Evolutionary conservation across 2,113 vertebrate genomes (phyloP).

Genomic region (Regulus satrapa): DNA sequence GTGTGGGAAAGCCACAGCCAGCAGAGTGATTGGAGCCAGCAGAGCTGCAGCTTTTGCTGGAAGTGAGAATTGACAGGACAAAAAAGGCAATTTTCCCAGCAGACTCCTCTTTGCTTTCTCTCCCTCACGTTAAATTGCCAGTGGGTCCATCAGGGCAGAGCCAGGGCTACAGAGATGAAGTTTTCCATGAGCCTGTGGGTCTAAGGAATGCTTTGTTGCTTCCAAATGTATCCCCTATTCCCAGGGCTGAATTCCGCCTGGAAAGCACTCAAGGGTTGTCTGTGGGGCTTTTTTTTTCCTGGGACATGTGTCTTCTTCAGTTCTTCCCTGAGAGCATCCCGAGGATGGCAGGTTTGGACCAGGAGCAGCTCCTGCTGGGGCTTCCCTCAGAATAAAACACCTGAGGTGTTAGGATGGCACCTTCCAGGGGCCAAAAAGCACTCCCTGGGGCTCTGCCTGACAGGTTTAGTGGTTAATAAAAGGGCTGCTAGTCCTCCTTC

Average conservation of each 20-base stretch:
- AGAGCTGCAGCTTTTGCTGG: not conserved
- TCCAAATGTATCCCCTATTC: not conserved
- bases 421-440: not conserved
- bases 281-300: not conserved
- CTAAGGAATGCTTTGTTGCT: not conserved
- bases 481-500: not conserved
- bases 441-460: not conserved
- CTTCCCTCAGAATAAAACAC: not conserved
- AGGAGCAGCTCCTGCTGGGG: rapidly evolving
- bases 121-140: not conserved
- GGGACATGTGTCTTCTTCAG: not conserved
- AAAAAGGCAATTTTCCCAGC: not conserved
- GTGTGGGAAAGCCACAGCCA: not conserved
- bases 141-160: not conserved
- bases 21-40: not conserved
- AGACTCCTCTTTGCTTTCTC: not conserved
- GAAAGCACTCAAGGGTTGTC: not conserved
- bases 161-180: not conserved
- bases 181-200: not conserved
- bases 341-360: not conserved
- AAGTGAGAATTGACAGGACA: not conserved
- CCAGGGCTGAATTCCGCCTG: not conserved
- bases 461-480: not conserved
- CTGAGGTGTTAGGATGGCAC: not conserved
- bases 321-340: rapidly evolving